These are phyloP conservation scores for Coecobrya sp. DNA, from an alignment of 2,888 invertebrate genomes.

Conservation along the genomic window DNA sequence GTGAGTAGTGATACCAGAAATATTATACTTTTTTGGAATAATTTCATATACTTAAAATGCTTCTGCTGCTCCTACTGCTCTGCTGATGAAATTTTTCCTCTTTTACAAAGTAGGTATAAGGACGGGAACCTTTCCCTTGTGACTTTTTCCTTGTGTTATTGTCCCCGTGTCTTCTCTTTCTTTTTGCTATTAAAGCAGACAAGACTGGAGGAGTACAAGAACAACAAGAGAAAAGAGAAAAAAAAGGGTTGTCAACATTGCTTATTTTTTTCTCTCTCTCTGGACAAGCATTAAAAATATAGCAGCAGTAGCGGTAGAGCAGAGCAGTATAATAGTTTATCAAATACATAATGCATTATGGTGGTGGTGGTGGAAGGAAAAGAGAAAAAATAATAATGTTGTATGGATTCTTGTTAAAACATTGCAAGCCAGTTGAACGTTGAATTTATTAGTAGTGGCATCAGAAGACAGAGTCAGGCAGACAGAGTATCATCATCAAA, in stretches of 20 bases:
- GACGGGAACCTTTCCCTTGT: too few species aligned
- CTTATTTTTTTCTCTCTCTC: background rate
- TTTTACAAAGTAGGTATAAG: background rate
- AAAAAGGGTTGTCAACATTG: slow-evolving; percentile 29
- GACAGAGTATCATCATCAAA: background rate
- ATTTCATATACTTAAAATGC: too few species aligned
- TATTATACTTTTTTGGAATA: too few species aligned
- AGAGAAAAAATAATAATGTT: background rate
- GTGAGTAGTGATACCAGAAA: too few species aligned
- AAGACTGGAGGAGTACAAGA: background rate
- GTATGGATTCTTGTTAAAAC: background rate
- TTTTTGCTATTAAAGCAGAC: background rate
- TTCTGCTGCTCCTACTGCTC: too few species aligned
- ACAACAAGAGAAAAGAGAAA: background rate
- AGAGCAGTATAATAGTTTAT: background rate
- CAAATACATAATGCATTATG: background rate
- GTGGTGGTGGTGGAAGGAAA: background rate
- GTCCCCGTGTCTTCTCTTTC: background rate
- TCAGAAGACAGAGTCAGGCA: background rate
- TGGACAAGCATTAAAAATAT: background rate
- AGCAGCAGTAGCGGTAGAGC: background rate
- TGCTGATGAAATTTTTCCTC: background rate
- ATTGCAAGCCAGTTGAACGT: background rate
- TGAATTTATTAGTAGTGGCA: background rate
- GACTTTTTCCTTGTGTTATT: too few species aligned